phyloP scores from a whole-genome alignment of 2,797 vertebrate species.

The Crypturellus tataupa region DNA sequence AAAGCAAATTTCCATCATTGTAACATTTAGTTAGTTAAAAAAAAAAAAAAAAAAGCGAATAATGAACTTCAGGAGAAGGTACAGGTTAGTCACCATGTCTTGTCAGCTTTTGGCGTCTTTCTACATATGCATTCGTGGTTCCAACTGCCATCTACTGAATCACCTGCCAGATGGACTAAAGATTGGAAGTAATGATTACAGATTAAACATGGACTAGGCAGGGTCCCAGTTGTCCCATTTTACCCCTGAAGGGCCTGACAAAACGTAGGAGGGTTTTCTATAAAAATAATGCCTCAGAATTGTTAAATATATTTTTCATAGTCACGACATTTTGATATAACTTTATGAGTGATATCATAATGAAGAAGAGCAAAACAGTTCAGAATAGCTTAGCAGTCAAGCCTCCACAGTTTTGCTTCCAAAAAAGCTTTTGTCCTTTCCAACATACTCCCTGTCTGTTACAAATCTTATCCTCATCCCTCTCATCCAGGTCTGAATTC shows the following conservation, averaged over 20 bases:
- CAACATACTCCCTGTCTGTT: background rate
- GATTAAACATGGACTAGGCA: conserved; percentile 5
- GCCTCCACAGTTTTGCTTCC: background rate
- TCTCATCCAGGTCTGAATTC: background rate
- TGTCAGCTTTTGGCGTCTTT: background rate
- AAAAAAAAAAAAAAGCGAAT: background rate
- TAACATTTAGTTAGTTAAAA: background rate
- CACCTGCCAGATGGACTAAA: conserved; percentile 45
- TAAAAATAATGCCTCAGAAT: background rate
- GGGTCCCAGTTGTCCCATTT: conserved; percentile 8
- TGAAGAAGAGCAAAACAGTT: background rate
- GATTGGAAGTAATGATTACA: conserved; percentile 44
- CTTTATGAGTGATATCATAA: background rate
- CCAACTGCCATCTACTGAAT: background rate
- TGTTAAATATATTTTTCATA: background rate
- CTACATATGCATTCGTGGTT: background rate
- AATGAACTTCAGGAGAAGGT: background rate
- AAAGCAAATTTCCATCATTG: background rate
- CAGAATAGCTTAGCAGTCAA: background rate
- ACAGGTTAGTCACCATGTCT: background rate
- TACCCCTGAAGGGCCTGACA: background rate
- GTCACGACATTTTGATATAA: background rate
- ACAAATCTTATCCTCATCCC: background rate
- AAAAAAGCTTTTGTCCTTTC: background rate
- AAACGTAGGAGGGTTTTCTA: background rate